Conservation (phyloP, 1,140 invertebrate genomes). For the Rhagoletis pomonella region DNA sequence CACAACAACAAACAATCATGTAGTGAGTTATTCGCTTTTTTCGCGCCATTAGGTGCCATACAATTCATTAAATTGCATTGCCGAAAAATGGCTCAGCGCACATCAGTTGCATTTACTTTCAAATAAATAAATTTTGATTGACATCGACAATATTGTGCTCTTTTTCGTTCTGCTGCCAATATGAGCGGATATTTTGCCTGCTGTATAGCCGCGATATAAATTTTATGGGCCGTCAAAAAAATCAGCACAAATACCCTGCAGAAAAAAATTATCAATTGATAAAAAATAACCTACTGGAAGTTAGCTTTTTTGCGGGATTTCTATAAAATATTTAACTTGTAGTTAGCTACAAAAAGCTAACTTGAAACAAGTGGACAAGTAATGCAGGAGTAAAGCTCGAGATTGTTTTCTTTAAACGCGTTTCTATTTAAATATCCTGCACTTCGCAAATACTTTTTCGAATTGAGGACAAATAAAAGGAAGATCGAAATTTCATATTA, state of each 20-base stretch:
- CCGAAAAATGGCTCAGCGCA: background rate
- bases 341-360: no score
- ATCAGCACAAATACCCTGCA: background rate
- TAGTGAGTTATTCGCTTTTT: background rate
- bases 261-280: no score
- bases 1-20: background rate
- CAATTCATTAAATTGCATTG: constrained; percentile 42
- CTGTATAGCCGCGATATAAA: constrained; percentile 33
- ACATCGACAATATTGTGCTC: constrained; percentile 33
- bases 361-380: no score
- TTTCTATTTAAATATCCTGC: no score
- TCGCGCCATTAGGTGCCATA: constrained; percentile 41
- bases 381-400: no score
- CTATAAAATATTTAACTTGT: no score
- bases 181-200: background rate
- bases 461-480: no score
- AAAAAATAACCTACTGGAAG: no score
- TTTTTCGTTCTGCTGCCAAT: background rate
- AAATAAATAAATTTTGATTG: constrained; percentile 51
- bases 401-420: no score
- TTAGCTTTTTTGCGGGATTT: no score
- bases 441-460: no score
- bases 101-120: constrained; percentile 29
- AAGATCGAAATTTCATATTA: no score
- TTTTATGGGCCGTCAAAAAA: constrained; percentile 37